phyloP scores from a whole-genome alignment of 1,140 invertebrate species.

The Drosophila lacteicornis region DNA sequence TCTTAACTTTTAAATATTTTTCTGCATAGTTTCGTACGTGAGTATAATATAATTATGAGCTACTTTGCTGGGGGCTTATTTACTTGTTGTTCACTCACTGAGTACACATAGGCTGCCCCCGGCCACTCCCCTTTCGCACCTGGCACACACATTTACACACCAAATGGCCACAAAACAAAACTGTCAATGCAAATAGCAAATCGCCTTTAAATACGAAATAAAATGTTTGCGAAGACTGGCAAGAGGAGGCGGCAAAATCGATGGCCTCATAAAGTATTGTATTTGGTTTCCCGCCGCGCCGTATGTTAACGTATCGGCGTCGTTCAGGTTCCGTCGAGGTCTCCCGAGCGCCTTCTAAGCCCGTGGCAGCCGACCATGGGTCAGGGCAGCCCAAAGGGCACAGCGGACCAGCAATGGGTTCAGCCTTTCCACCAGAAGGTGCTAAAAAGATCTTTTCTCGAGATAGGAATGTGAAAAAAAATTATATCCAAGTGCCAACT shows the following conservation, averaged over 20 bases:
- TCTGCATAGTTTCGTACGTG: constrained; percentile 79
- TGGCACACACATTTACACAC: constrained; percentile 58
- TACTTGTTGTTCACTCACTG: constrained; percentile 50
- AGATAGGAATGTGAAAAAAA: constrained; percentile 25
- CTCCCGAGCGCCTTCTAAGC: constrained; percentile 62
- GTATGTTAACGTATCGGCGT: constrained; percentile 32
- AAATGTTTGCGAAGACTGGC: constrained; percentile 57
- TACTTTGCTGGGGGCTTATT: constrained; percentile 70
- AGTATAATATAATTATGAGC: constrained; percentile 83
- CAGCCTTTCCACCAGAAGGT: constrained; percentile 30
- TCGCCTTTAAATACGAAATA: constrained; percentile 74
- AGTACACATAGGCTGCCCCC: constrained; percentile 37
- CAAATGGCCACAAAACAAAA: constrained; percentile 48
- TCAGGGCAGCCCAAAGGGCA: constrained; percentile 66
- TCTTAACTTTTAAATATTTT: constrained; percentile 56
- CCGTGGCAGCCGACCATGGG: constrained; percentile 45
- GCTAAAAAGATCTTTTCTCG: constrained; percentile 24
- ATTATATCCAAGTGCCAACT: neutral
- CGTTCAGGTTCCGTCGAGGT: constrained; percentile 44
- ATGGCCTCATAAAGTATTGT: constrained; percentile 75
- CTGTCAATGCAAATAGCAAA: constrained; percentile 63
- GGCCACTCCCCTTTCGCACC: constrained; percentile 37
- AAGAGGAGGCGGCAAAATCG: constrained; percentile 63
- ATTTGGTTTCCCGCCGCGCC: constrained; percentile 18
- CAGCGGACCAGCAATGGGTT: constrained; percentile 41